Conservation (phyloP, 2,113 vertebrate genomes). For the Equus przewalskii region DNA sequence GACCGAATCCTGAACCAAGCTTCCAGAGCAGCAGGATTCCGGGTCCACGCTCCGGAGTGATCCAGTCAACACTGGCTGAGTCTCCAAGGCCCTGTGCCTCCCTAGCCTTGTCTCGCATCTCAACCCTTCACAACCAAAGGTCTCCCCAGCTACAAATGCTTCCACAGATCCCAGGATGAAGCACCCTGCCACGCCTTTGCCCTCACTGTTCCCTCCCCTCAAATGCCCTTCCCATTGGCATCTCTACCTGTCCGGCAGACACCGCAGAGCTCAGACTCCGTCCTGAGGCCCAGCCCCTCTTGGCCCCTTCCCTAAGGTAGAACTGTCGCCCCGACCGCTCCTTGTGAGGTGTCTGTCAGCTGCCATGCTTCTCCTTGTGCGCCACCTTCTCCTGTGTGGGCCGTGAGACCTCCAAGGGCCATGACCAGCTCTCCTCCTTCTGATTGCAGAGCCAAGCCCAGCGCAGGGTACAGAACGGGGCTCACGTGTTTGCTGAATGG, state of each 20-base stretch:
- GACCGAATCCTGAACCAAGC: neutral
- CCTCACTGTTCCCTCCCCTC: neutral
- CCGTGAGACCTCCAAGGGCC: neutral
- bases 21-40: neutral
- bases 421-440: neutral
- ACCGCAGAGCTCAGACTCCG: fast-evolving
- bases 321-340: neutral
- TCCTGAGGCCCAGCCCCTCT: neutral
- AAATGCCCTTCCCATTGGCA: neutral
- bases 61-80: fast-evolving
- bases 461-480: neutral
- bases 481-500: neutral
- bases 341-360: neutral
- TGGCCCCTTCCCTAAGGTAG: neutral
- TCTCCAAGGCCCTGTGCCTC: neutral
- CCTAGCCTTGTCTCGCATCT: neutral
- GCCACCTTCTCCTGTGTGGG: no score
- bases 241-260: neutral
- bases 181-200: no score
- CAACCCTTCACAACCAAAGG: neutral
- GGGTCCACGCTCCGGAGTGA: fast-evolving
- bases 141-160: neutral
- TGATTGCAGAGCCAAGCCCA: neutral
- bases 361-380: no score
- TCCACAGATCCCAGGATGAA: neutral